Percentiles rank a stretch among this genome's conserved stretches.
Conservation (phyloP, 1,140 invertebrate genomes). For the Drosophila oshimai region DNA sequence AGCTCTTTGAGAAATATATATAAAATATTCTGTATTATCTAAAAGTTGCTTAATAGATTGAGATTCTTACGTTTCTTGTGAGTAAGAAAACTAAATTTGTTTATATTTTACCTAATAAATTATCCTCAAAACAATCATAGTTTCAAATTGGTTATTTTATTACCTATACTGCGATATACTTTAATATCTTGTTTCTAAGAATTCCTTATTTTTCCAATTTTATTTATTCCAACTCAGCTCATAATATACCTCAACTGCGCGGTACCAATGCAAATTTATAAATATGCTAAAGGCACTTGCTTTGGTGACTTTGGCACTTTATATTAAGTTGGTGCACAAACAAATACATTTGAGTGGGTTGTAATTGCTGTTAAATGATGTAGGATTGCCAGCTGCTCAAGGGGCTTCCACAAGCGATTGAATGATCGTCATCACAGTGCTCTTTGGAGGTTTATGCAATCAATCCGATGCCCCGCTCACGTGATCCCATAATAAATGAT, state of each 20-base stretch:
- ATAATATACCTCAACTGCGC: not conserved
- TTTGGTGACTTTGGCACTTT: slow-evolving; percentile 19
- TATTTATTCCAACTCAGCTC: not conserved
- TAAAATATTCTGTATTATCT: not conserved
- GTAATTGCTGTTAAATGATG: slow-evolving; percentile 46
- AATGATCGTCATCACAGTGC: not conserved
- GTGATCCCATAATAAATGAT: slow-evolving; percentile 25
- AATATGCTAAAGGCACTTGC: slow-evolving; percentile 30
- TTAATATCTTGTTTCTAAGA: too few relatives aligned
- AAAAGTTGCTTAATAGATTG: too few relatives aligned
- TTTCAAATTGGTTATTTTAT: too few relatives aligned
- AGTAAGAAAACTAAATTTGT: too few relatives aligned
- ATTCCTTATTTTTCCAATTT: too few relatives aligned
- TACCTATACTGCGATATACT: too few relatives aligned
- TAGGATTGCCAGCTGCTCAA: slow-evolving; percentile 28
- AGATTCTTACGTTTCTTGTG: too few relatives aligned
- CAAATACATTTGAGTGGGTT: slow-evolving; percentile 21
- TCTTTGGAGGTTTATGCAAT: slow-evolving; percentile 23
- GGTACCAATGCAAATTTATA: not conserved
- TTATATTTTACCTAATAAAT: too few relatives aligned
- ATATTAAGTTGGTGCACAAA: slow-evolving; percentile 21
- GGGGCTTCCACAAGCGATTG: slow-evolving; percentile 7
- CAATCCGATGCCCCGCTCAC: slow-evolving; percentile 13
- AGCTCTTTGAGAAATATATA: too few relatives aligned
- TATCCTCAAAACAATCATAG: too few relatives aligned